Base-by-base conservation (phyloP, 2,888 invertebrate genomes). In the Leptopilina drosophilae region DNA sequence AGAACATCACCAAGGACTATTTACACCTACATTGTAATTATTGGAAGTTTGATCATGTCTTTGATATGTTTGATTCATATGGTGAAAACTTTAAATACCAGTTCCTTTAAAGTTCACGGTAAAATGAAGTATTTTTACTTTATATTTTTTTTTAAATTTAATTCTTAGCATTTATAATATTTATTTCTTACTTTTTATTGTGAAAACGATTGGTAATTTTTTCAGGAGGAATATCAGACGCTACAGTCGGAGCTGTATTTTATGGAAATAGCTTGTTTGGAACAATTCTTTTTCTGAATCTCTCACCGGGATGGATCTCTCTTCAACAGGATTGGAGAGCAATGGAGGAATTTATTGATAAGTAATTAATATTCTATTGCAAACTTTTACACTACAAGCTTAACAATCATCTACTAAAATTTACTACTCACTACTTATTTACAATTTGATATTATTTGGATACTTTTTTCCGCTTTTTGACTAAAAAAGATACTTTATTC, bases 201-300 rank as follows among this genome's bases (percentile, higher is more conserved):
- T 12, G 7, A n/a, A n/a, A 42, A 42, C 42, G 42, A 42, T 42
- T 8, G 14, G 20, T 53, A 67, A 59, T 80, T 78, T 78, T 53
- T 26, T 26, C 59, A 11, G 92, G 90, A 49, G 91, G 91, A 6
- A 88, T 92, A 46, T 86, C 86, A 0, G 86, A 87, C 56, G 91
- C 92, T 3, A 92, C 92, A 1, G 88, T 87, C 4, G 92, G 92
- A 8, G 90, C 89, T 7, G 83, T 91, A 53, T 92, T 92, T 83
- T 92, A 92, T 77, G 89, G 90, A 14, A 92, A 92, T 81, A 87
- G 89, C 76, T 83, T 91, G 62, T n/a, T 90, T 40, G 91, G 88
- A 0, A 82, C 86, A 2, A 14, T 88, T 14, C 80, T 92, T 78
- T 91, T 92, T 80, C 81, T 90, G 78, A 86, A 89, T 85, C 86